These are phyloP conservation scores for Resseliella maxima DNA, from an alignment of 2,888 invertebrate species.

Conservation along the genomic window DNA sequence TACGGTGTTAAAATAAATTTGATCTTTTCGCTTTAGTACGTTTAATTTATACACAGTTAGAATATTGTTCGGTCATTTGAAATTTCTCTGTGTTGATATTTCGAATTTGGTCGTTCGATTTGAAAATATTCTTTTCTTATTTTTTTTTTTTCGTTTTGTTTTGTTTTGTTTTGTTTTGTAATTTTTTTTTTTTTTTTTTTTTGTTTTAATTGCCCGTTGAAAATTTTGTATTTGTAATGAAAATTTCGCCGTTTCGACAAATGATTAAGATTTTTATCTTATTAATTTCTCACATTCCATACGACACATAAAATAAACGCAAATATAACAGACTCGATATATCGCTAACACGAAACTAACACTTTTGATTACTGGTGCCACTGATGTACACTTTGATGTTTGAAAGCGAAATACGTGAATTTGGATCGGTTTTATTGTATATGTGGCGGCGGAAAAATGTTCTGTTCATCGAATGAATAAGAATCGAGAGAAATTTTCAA, in stretches of 20 bases:
- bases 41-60: background rate
- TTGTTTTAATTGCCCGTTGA: background rate
- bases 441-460: conserved; percentile 41
- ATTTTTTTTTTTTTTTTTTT: background rate
- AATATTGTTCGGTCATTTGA: background rate
- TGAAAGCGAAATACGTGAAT: conserved; percentile 7
- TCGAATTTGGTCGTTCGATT: background rate
- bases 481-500: no score
- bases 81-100: background rate
- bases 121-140: background rate
- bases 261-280: background rate
- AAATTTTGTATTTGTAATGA: background rate
- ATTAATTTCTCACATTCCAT: conserved; percentile 21
- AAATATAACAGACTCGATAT: conserved; percentile 32
- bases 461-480: background rate
- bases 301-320: conserved; percentile 9
- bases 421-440: background rate
- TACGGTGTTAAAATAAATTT: conserved; percentile 11
- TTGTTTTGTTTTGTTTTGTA: background rate
- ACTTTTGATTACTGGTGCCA: conserved; percentile 7
- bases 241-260: background rate
- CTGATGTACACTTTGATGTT: conserved; percentile 22
- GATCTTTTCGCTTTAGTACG: background rate
- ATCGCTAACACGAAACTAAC: conserved; percentile 51
- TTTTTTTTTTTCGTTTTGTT: background rate